phyloP scores from a whole-genome alignment of 2,113 vertebrate species.

The Brachyistius frenatus region DNA sequence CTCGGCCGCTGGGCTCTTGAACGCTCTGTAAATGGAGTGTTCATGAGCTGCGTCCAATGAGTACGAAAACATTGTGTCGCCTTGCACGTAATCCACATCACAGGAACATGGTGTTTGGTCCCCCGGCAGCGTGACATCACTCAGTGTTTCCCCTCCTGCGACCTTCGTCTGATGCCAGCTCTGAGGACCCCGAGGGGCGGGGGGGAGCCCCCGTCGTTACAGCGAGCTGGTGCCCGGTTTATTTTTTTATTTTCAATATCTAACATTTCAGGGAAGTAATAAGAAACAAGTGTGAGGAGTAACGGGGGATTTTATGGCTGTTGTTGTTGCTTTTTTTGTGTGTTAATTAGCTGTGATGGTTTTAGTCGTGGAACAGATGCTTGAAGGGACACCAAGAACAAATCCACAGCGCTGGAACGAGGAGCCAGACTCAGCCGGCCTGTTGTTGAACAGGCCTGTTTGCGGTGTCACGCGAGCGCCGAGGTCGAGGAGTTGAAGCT shows the following conservation, averaged over 20 bases:
- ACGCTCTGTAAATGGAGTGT: slow-evolving; percentile 49
- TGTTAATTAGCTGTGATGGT: slow-evolving; percentile 35
- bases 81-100: slow-evolving; percentile 69
- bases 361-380: slow-evolving; percentile 25
- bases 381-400: slow-evolving; percentile 43
- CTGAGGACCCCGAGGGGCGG: slow-evolving; percentile 5
- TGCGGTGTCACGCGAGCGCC: neutral
- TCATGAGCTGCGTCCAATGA: slow-evolving; percentile 51
- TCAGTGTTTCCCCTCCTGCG: slow-evolving; percentile 63
- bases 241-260: slow-evolving; percentile 2
- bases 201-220: neutral
- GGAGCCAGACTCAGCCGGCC: neutral
- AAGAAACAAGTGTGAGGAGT: slow-evolving; percentile 9
- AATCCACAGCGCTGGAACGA: slow-evolving; percentile 23
- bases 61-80: slow-evolving; percentile 55
- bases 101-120: slow-evolving; percentile 64
- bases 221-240: slow-evolving; percentile 17
- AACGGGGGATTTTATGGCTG: neutral
- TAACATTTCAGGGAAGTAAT: slow-evolving; percentile 11
- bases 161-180: slow-evolving; percentile 68
- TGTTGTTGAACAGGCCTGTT: neutral
- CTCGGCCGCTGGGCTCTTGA: slow-evolving; percentile 27
- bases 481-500: neutral
- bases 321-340: slow-evolving; percentile 4
- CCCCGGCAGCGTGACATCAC: slow-evolving; percentile 58